Conservation (phyloP, 2,113 vertebrate species). For the Ivindomyrus marchei region DNA sequence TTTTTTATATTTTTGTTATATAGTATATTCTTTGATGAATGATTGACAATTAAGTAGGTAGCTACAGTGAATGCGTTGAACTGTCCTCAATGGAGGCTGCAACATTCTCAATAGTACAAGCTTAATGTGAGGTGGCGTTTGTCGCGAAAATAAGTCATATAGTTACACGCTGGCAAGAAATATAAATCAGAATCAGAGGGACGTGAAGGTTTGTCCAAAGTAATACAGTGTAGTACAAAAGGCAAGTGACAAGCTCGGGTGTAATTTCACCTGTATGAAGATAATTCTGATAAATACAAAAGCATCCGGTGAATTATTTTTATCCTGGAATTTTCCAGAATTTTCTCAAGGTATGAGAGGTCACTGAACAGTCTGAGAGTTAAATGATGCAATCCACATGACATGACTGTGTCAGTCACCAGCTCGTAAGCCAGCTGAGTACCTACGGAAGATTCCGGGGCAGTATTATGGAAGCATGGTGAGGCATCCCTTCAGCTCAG, state of each 20-base stretch:
- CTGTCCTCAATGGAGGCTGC: not conserved
- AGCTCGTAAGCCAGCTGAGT: not conserved
- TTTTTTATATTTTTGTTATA: not conserved
- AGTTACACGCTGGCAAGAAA: not conserved
- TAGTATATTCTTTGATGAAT: not conserved
- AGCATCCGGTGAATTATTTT: not conserved
- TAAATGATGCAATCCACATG: not conserved
- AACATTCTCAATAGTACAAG: not conserved
- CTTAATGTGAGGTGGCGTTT: not conserved
- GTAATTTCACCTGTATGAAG: not conserved
- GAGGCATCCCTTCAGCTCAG: not conserved
- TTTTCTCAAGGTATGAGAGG: not conserved
- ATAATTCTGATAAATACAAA: not conserved
- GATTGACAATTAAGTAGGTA: not conserved
- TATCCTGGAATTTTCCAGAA: not conserved
- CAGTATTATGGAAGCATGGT: not conserved
- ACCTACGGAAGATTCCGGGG: not conserved
- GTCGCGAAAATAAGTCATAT: not conserved
- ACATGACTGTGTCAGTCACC: not conserved
- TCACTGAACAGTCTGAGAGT: not conserved
- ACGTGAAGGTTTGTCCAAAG: not conserved
- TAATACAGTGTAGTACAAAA: not conserved
- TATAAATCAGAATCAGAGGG: not conserved
- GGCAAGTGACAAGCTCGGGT: not conserved
- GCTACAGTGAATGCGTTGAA: not conserved